Evolutionary conservation across 1,140 invertebrate species (phyloP).

Genomic region (Aphelinus certus): DNA sequence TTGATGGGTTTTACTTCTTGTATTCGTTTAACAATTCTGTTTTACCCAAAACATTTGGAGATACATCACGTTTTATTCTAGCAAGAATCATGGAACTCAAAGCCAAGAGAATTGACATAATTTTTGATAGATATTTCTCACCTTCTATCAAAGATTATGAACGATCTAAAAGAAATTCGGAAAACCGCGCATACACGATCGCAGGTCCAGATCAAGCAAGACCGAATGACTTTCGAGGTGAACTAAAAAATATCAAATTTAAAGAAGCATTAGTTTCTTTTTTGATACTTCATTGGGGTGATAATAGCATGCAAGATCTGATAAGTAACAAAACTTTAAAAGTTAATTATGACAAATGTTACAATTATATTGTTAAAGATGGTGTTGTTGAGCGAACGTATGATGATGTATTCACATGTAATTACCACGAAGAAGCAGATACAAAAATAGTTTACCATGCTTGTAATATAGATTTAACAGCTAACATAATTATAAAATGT

Average conservation of each 20-base stretch:
- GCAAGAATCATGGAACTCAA: neutral
- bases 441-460: conserved; percentile 51
- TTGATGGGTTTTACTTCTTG: conserved; percentile 1
- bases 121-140: conserved; percentile 36
- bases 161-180: conserved; percentile 24
- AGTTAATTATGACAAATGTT: conserved; percentile 38
- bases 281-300: conserved; percentile 48
- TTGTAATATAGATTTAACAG: conserved; percentile 44
- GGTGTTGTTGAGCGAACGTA: conserved; percentile 34
- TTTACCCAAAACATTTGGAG: conserved; percentile 29
- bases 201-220: conserved; percentile 44
- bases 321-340: conserved; percentile 40
- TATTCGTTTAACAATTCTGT: too few species aligned
- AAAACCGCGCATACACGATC: too few species aligned
- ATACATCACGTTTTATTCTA: conserved; percentile 22
- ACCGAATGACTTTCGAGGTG: conserved; percentile 46
- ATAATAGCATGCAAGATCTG: conserved; percentile 31
- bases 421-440: conserved; percentile 52
- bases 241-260: conserved; percentile 51
- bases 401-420: conserved; percentile 21
- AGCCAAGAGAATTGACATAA: conserved; percentile 18
- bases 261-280: conserved; percentile 54
- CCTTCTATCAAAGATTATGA: conserved; percentile 44
- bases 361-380: conserved; percentile 32
- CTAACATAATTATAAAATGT: conserved; percentile 41